phyloP scores from a whole-genome alignment of 2,797 vertebrate genomes.

The Iguana delicatissima region DNA sequence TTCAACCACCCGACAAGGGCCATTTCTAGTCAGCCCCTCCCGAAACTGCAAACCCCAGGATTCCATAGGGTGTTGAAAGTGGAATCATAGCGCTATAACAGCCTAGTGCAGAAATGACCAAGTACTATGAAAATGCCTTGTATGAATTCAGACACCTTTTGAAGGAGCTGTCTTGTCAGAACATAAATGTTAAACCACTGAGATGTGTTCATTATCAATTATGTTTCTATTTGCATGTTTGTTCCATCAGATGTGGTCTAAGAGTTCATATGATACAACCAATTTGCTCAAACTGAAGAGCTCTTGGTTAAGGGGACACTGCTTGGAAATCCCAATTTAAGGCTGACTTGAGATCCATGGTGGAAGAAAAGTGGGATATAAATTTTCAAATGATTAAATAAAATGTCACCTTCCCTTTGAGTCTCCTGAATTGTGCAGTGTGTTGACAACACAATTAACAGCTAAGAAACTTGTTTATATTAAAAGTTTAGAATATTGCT shows the following conservation, averaged over 20 bases:
- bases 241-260: background rate
- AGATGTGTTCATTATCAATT: background rate
- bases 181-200: background rate
- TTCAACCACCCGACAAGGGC: no score
- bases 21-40: no score
- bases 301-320: background rate
- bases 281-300: background rate
- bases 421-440: background rate
- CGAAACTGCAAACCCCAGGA: no score
- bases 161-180: background rate
- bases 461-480: conserved; percentile 25
- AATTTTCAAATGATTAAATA: conserved; percentile 2
- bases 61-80: no score
- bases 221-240: background rate
- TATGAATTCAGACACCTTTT: background rate
- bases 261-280: background rate
- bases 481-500: conserved; percentile 39
- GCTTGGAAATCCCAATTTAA: background rate
- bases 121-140: background rate
- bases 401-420: conserved; percentile 8
- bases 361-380: background rate
- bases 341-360: no score
- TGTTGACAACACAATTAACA: conserved; percentile 10
- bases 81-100: no score
- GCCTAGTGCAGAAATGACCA: no score